phyloP scores from a whole-genome alignment of 2,888 invertebrate genomes.

The Trissolcus brochymenae region DNA sequence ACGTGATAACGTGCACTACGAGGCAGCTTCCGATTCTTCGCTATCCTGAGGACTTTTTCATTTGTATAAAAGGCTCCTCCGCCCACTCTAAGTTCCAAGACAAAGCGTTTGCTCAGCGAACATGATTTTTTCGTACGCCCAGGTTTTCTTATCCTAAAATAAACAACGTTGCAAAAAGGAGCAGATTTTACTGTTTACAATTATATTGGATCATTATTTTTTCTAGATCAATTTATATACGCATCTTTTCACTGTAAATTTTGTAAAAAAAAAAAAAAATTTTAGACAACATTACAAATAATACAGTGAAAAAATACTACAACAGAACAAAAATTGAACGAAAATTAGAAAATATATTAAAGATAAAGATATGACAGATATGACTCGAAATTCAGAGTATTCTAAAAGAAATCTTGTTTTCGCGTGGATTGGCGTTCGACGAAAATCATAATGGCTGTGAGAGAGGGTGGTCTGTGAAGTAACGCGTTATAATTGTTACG shows the following conservation, averaged over 20 bases:
- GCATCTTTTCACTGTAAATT: too few relatives aligned
- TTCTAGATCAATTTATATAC: too few relatives aligned
- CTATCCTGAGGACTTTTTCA: constrained; percentile 23
- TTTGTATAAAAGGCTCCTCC: constrained; percentile 41
- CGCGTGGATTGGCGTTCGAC: constrained; percentile 31
- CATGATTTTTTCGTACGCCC: constrained; percentile 37
- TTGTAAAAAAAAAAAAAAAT: too few relatives aligned
- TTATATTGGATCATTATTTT: not conserved
- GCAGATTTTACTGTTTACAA: not conserved
- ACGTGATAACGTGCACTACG: constrained; percentile 44
- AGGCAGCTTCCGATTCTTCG: constrained; percentile 46
- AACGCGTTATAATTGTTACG: constrained; percentile 48
- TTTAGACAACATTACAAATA: too few relatives aligned
- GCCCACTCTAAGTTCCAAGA: constrained; percentile 45
- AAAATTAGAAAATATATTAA: not conserved
- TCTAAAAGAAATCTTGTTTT: constrained; percentile 30
- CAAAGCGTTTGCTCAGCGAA: constrained; percentile 30
- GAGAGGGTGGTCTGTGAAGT: constrained; percentile 47
- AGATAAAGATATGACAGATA: not conserved
- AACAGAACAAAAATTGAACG: not conserved
- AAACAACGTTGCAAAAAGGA: constrained; percentile 8
- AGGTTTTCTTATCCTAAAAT: constrained; percentile 21
- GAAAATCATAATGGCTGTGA: constrained; percentile 42
- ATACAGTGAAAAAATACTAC: too few relatives aligned
- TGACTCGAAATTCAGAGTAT: constrained; percentile 31